phyloP scores from a whole-genome alignment of 92 coral and sea anemone species.

The Epizoanthus ramosus region DNA sequence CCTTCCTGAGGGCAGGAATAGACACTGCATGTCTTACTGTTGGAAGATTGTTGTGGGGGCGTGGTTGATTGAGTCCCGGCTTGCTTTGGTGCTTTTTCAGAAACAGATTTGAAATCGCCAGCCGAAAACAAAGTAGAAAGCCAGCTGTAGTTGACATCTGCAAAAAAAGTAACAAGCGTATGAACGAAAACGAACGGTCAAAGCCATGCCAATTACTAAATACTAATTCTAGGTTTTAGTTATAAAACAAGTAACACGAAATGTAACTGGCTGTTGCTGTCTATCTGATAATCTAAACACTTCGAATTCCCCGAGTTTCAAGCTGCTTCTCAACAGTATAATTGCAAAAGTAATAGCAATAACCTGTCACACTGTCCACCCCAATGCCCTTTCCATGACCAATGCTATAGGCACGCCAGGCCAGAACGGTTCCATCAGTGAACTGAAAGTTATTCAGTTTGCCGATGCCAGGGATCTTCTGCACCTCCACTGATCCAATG shows the following conservation, averaged over 20 bases:
- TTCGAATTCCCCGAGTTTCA: too few species aligned
- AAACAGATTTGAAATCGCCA: constrained; percentile 26
- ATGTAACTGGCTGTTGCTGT: too few species aligned
- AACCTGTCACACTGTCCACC: constrained; percentile 3
- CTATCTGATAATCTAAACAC: too few species aligned
- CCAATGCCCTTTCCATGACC: constrained; percentile 20
- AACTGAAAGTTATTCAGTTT: constrained; percentile 22
- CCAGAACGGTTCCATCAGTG: not conserved
- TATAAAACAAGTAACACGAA: too few species aligned
- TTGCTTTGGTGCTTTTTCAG: not conserved
- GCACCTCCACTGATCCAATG: not conserved
- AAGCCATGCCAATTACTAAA: too few species aligned
- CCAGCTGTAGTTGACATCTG: constrained; percentile 40
- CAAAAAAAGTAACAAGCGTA: not conserved
- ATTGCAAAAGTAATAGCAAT: not conserved
- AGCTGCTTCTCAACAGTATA: too few species aligned
- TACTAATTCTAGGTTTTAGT: too few species aligned
- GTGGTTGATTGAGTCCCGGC: constrained; percentile 6
- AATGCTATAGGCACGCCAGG: constrained; percentile 24
- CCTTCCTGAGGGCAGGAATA: constrained; percentile 28
- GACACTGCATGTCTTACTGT: not conserved
- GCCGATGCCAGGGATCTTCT: constrained; percentile 21
- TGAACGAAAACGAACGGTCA: not conserved
- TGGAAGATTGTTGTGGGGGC: not conserved
- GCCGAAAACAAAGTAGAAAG: constrained; percentile 15